phyloP scores from a whole-genome alignment of 1,140 invertebrate species.

The Portunus trituberculatus region DNA sequence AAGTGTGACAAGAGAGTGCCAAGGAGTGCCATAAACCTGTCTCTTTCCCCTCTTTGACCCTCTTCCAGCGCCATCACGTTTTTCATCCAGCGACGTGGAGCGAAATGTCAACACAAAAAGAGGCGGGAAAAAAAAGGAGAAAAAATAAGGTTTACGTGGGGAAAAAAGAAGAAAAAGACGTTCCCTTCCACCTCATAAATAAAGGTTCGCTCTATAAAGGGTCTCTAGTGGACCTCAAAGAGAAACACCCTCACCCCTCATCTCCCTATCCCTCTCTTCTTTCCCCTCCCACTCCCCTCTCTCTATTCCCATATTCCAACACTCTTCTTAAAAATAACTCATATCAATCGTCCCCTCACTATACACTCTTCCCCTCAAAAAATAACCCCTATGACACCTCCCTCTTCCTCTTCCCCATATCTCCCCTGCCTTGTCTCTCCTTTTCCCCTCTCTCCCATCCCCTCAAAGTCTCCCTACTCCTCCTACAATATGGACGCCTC shows the following conservation, averaged over 20 bases:
- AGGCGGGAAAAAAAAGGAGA: too few species aligned
- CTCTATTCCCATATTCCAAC: neutral
- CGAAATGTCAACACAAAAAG: too few species aligned
- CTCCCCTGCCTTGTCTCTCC: neutral
- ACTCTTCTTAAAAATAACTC: neutral
- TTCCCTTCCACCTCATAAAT: too few species aligned
- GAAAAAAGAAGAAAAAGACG: too few species aligned
- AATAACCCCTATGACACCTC: neutral
- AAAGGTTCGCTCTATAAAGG: neutral
- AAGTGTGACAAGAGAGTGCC: too few species aligned
- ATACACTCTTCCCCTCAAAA: neutral
- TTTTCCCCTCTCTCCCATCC: neutral
- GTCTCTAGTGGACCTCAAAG: neutral
- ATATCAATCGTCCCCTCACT: neutral
- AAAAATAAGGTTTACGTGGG: too few species aligned
- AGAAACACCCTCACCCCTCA: neutral
- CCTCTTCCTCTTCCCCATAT: neutral
- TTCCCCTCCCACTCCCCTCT: neutral
- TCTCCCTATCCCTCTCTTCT: neutral
- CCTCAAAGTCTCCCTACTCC: neutral
- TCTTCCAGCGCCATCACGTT: too few species aligned
- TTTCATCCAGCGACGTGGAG: too few species aligned
- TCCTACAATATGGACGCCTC: neutral
- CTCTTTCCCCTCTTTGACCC: too few species aligned
- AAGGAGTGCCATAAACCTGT: too few species aligned